These are phyloP conservation scores for Sparidentex hasta DNA, from an alignment of 2,797 vertebrate species.

Conservation along the genomic window DNA sequence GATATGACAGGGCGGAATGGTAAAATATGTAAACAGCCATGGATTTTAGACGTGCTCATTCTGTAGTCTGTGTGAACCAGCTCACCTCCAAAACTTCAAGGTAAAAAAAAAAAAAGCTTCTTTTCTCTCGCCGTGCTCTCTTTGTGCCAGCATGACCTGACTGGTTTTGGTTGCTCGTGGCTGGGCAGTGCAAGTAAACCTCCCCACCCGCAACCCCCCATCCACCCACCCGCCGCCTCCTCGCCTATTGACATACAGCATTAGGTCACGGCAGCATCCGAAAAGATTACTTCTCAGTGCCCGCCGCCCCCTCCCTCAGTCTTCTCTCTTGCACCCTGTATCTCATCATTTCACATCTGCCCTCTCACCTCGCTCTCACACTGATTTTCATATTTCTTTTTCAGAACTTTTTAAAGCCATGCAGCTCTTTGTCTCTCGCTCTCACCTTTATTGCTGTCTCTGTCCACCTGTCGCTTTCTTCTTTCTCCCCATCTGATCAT, in stretches of 20 bases:
- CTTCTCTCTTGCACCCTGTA: neutral
- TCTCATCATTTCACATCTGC: conserved; percentile 38
- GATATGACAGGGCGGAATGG: neutral
- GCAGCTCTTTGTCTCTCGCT: conserved; percentile 30
- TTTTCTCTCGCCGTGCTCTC: neutral
- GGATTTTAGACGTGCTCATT: neutral
- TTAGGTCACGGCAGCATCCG: neutral
- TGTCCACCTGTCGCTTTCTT: conserved; percentile 34
- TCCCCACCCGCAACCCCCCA: neutral
- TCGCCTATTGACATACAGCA: neutral
- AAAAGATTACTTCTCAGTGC: conserved; percentile 2
- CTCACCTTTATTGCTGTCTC: conserved; percentile 47
- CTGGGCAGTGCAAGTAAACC: neutral
- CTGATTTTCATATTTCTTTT: conserved; percentile 19
- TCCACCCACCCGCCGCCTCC: neutral
- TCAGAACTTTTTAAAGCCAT: conserved; percentile 41
- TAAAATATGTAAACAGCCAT: neutral
- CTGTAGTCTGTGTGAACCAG: neutral
- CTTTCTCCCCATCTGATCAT: conserved; percentile 48
- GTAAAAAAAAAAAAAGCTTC: neutral
- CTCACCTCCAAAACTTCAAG: conserved; percentile 3
- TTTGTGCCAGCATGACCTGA: conserved; percentile 23
- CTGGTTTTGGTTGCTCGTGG: neutral
- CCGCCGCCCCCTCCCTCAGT: neutral
- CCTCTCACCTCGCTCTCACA: conserved; percentile 26